Evolutionary conservation across 1,140 invertebrate genomes (phyloP).

Genomic region (Maconellicoccus hirsutus): DNA sequence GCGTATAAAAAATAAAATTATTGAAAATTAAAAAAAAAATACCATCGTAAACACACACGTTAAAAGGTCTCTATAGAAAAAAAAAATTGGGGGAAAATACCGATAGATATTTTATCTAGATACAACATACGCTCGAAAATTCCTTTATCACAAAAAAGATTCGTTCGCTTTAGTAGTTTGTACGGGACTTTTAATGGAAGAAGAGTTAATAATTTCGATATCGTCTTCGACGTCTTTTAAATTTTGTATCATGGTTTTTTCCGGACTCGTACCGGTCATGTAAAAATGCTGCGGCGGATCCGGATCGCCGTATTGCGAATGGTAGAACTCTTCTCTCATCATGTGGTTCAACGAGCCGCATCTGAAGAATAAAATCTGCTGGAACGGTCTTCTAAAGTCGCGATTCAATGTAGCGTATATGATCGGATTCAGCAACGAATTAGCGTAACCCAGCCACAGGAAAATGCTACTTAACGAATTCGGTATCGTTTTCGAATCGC

Average conservation of each 20-base stretch:
- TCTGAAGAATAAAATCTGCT: slow-evolving; percentile 76
- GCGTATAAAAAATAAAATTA: too few relatives aligned
- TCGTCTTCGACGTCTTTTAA: slow-evolving; percentile 16
- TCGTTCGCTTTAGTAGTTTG: slow-evolving; percentile 14
- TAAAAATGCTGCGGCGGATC: slow-evolving; percentile 27
- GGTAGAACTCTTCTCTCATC: slow-evolving; percentile 85
- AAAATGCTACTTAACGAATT: slow-evolving; percentile 47
- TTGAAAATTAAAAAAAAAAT: too few relatives aligned
- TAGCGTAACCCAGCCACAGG: slow-evolving; percentile 87
- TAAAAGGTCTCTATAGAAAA: too few relatives aligned
- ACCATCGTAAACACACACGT: too few relatives aligned
- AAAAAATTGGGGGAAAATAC: too few relatives aligned
- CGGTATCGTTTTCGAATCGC: slow-evolving; percentile 48
- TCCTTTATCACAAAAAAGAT: slow-evolving; percentile 14
- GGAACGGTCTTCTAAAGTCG: slow-evolving; percentile 86
- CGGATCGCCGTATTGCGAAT: slow-evolving; percentile 78
- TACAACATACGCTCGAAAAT: too few relatives aligned
- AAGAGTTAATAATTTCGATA: slow-evolving; percentile 7
- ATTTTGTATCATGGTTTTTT: slow-evolving; percentile 14
- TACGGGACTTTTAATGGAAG: slow-evolving; percentile 15
- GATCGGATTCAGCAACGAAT: slow-evolving; percentile 82
- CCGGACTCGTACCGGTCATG: slow-evolving; percentile 6
- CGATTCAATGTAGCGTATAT: slow-evolving; percentile 83
- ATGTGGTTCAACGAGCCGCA: slow-evolving; percentile 78
- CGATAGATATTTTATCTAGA: too few relatives aligned